Base-by-base conservation (phyloP, 2,113 vertebrate genomes). In the Tetrao urogallus region DNA sequence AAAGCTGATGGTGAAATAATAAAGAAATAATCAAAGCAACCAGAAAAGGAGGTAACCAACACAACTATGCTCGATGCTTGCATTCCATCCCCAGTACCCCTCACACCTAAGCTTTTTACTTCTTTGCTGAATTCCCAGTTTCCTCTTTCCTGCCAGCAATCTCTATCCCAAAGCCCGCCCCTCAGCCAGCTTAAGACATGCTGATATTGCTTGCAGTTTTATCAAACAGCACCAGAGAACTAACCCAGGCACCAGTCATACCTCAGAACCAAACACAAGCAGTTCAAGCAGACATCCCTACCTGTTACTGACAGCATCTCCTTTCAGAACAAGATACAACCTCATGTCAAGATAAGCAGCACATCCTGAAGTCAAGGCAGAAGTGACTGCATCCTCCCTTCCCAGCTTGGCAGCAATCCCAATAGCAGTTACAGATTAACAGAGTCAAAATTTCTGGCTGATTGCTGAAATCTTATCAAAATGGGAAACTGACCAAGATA, bases 191-290 rank as follows among this genome's bases (percentile, higher is more conserved):
- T 67, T 64, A 19, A 42, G 10, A 88, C 76, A 22, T 47, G 42
- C 11, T 28, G 66, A 3, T 47, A 27, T 11, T 38, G 67, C 65
- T 69, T 69, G 25, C 50, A 57, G 3, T 42, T 19, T 50, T 36
- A 56, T 11, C 42, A 79, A 85, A 75, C 28, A 61, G 52, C 70
- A 92, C 40, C 30, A 77, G 54, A 82, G 38, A 91, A 57, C 40
- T 70, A 65, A 79, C 65, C 2, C 48, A 70, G 54, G 45, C 63
- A 66, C 48, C 32, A 43, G n/a, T 22, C 69, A 72, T 8, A 50
- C 42, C 60, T 4, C 72, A 28, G n/a, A 91, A 90, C 4, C 17
- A 28, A 80, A 89, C 1, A 58, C 0, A 0, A 73, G 27, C 54
- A 54, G 64, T 50, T 80, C 13, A 71, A 58, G 54, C 1, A 88